Base-by-base conservation (phyloP, 2,797 vertebrate species). In the Sebastiscus albofasciatus region DNA sequence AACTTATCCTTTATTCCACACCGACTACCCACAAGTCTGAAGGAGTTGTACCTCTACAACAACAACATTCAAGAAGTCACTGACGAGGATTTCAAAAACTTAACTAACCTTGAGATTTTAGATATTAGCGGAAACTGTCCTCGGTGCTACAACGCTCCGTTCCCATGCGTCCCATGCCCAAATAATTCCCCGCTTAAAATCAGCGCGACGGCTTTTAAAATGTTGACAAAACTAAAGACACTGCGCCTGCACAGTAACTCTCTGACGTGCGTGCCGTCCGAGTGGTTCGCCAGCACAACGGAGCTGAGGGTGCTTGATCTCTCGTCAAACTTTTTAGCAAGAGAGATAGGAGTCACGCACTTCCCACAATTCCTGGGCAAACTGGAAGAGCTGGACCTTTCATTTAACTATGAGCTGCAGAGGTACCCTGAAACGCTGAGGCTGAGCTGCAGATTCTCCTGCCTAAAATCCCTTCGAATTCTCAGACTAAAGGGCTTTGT, bases 91-190 rank as follows among this genome's bases (percentile, higher is more conserved):
- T 97, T 99, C 67, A 92, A 90, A 71, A 96, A 95, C 72, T 89
- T 99, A 86, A 87, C 83, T 2, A 93, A 97, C 54, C 82, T 99
- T 62, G 96, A 99, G 94, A 94, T 96, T 85, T 96, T 99, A 3
- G 98, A 99, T 77, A 93, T 99, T 6, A 98, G 98, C 49, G 97
- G 98, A 75, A 99, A 99, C 80, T 99, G 98, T 72, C 98, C 98
- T 36, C 96, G 98, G 16, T 99, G 98, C 88, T 97, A 98, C 81
- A 97, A 99, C 36, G 96, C 96, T 2, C 97, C 97, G 0, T 99
- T 96, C 79, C 97, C 97, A 2, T 99, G 98, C 80, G 84, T 4
- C 8, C 97, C 97, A 0, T 99, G 98, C 60, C 91, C 94, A n/a
- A 84, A 95, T 52, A 93, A 95, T 0, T 75, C 87, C 0, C 85